Evolutionary conservation across 92 coral and sea anemone genomes (phyloP).

Genomic region (Palythoa grandis): DNA sequence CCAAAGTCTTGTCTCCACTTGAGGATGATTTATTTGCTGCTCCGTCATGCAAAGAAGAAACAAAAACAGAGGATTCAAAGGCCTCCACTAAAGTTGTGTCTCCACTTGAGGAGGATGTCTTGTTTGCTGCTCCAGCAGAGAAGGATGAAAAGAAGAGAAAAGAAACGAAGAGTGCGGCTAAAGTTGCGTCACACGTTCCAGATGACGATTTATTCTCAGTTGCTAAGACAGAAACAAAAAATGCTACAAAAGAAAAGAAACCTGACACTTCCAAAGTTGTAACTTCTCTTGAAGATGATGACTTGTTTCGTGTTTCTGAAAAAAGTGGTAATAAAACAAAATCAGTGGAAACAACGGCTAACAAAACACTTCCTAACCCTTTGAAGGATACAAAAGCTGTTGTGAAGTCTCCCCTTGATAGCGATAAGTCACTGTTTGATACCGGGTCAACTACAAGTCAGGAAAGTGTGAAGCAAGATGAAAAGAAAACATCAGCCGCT

Average conservation of each 20-base stretch:
- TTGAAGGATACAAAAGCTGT: neutral
- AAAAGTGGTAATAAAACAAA: constrained; percentile 49
- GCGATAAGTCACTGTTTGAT: neutral
- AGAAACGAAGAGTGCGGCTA: neutral
- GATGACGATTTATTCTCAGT: constrained; percentile 4
- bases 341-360: neutral
- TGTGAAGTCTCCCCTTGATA: constrained; percentile 1
- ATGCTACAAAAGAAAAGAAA: constrained; percentile 16
- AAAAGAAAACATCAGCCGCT: constrained; percentile 49
- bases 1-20: constrained; percentile 21
- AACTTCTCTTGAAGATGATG: constrained; percentile 63
- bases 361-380: neutral
- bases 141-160: constrained; percentile 40
- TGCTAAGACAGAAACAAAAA: constrained; percentile 36
- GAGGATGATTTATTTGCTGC: constrained; percentile 52
- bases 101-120: constrained; percentile 43
- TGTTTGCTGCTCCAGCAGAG: constrained; percentile 26
- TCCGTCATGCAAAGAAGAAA: neutral
- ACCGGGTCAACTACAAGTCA: neutral
- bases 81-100: constrained; percentile 26
- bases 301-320: constrained; percentile 63
- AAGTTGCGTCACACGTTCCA: neutral
- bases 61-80: constrained; percentile 23
- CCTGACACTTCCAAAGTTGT: constrained; percentile 8
- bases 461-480: constrained; percentile 20